Percentiles rank a stretch among this genome's conserved stretches.
phyloP scores from a whole-genome alignment of 2,797 vertebrate genomes.

The Microctenopoma steveboyesi region DNA sequence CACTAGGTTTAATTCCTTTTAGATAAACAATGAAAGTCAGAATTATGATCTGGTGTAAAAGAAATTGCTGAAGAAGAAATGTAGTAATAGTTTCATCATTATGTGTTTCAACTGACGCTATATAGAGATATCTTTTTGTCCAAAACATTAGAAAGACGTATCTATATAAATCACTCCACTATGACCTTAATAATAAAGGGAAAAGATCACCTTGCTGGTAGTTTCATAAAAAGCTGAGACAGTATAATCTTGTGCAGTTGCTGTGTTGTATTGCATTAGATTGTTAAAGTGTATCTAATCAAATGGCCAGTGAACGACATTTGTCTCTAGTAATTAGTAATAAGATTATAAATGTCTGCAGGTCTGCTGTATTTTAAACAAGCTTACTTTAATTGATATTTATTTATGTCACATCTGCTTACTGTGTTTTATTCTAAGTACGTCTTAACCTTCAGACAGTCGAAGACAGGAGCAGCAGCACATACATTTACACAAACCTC shows the following conservation, averaged over 20 bases:
- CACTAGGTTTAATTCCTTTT: neutral
- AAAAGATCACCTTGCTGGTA: neutral
- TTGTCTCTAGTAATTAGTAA: neutral
- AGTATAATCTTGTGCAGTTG: too few relatives aligned
- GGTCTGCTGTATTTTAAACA: neutral
- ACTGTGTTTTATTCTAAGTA: neutral
- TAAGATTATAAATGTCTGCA: too few relatives aligned
- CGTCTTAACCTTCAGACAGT: neutral
- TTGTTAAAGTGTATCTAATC: too few relatives aligned
- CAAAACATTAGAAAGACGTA: too few relatives aligned
- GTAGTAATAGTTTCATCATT: too few relatives aligned
- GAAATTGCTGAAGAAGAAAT: too few relatives aligned
- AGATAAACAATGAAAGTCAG: neutral
- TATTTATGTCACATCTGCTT: neutral
- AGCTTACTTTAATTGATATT: neutral
- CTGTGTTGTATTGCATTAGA: too few relatives aligned
- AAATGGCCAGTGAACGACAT: neutral
- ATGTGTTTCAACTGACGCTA: neutral
- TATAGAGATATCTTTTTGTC: too few relatives aligned
- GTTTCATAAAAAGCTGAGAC: too few relatives aligned
- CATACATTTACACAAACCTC: neutral
- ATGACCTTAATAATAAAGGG: too few relatives aligned
- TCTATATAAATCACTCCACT: too few relatives aligned
- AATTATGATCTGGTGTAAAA: too few relatives aligned
- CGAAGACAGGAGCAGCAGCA: neutral